Percentiles rank a stretch among this genome's conserved stretches.
Conservation (phyloP, 2,113 vertebrate species). For the Gracilinanus agilis region DNA sequence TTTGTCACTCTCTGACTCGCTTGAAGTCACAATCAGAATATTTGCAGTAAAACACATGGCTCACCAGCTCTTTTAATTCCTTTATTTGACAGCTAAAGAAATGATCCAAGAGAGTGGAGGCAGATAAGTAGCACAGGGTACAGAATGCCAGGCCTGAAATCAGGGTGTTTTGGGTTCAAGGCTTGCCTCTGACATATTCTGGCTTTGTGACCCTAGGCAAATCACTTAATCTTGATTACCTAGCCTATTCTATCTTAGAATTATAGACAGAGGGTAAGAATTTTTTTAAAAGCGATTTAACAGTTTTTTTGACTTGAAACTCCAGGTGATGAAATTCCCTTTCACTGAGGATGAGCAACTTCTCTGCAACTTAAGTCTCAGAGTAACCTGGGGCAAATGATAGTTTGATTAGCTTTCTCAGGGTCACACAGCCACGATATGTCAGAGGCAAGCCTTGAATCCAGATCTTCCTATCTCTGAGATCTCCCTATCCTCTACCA, state of each 20-base stretch:
- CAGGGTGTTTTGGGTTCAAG: too few species aligned
- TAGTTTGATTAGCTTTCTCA: neutral
- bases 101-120: neutral
- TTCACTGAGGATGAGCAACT: neutral
- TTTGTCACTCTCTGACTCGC: neutral
- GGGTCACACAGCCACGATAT: neutral
- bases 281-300: neutral
- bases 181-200: too few species aligned
- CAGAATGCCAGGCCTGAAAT: too few species aligned
- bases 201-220: too few species aligned
- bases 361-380: neutral
- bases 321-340: neutral
- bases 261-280: too few species aligned
- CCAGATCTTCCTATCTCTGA: neutral
- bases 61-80: neutral
- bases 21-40: neutral
- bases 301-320: neutral
- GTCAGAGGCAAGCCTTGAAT: neutral
- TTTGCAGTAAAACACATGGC: neutral
- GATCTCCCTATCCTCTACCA: neutral
- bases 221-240: too few species aligned
- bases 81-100: neutral
- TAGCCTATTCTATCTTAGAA: too few species aligned
- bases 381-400: neutral
- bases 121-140: too few species aligned